Percentiles rank a stretch among this genome's conserved stretches.
phyloP scores from a whole-genome alignment of 1,140 invertebrate species.

The Radopholus similis region DNA sequence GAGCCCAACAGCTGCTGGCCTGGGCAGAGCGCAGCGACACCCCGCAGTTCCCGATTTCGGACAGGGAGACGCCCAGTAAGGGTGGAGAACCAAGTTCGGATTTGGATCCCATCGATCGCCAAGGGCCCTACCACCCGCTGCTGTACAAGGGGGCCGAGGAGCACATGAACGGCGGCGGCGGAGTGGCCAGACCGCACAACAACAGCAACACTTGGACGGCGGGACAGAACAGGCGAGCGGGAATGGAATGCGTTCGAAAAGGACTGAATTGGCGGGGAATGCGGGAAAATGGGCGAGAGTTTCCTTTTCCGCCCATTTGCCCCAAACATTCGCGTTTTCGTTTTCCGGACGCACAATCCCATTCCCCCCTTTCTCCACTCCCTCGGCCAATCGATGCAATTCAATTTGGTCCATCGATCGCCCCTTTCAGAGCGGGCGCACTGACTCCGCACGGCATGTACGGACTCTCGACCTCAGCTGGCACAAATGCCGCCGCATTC shows the following conservation, averaged over 20 bases:
- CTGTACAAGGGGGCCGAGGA: slow-evolving; percentile 40
- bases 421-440: background rate
- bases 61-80: slow-evolving; percentile 62
- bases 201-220: slow-evolving; percentile 1
- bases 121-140: slow-evolving; percentile 58
- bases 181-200: background rate
- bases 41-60: slow-evolving; percentile 50
- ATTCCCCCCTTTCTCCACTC: background rate
- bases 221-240: background rate
- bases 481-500: no score
- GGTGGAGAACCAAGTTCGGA: no score
- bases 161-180: background rate
- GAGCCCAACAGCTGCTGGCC: background rate
- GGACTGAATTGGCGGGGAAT: background rate
- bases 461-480: background rate
- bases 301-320: no score
- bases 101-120: no score
- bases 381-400: background rate
- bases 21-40: slow-evolving; percentile 19
- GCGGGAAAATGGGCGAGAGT: background rate
- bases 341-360: background rate
- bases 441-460: slow-evolving; percentile 17
- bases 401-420: background rate
- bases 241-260: no score
- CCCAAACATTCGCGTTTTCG: background rate